These are phyloP conservation scores for Tenebrosternarchus preto DNA, from an alignment of 2,113 vertebrate genomes.

Conservation along the genomic window DNA sequence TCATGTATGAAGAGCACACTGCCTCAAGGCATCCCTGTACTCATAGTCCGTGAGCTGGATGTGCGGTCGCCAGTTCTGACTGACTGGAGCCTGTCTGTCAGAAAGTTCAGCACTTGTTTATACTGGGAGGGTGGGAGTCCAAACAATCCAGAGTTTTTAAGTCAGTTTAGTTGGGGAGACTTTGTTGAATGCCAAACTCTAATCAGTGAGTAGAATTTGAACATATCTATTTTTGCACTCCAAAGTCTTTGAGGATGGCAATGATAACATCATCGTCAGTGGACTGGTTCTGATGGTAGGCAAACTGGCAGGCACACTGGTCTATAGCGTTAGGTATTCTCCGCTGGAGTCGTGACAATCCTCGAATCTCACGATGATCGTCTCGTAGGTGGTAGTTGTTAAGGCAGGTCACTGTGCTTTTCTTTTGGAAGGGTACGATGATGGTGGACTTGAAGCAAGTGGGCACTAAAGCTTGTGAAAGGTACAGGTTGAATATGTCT, in stretches of 20 bases:
- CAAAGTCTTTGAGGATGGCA: not conserved
- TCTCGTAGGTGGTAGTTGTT: not conserved
- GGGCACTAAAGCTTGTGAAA: not conserved
- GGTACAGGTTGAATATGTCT: not conserved
- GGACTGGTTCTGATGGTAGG: not conserved
- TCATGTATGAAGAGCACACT: not conserved
- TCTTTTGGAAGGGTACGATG: not conserved
- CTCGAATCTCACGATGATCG: not conserved
- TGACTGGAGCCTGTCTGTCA: no score
- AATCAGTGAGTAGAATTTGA: not conserved
- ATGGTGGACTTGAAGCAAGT: not conserved
- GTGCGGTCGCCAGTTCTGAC: no score
- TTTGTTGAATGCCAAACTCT: no score
- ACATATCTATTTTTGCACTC: not conserved
- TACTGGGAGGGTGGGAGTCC: no score
- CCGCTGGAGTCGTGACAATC: not conserved
- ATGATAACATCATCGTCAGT: not conserved
- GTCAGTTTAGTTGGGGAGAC: no score
- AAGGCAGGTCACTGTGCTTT: not conserved
- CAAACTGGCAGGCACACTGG: not conserved
- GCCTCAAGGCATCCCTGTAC: no score
- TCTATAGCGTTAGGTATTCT: not conserved
- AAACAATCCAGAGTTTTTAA: no score
- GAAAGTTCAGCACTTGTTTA: no score
- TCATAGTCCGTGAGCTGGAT: no score